A percentile compares a stretch with the other conserved stretches of the same genome.
These are phyloP conservation scores for Clavelina lepadiformis DNA, from an alignment of 23 tunicate species.

Conservation along the genomic window DNA sequence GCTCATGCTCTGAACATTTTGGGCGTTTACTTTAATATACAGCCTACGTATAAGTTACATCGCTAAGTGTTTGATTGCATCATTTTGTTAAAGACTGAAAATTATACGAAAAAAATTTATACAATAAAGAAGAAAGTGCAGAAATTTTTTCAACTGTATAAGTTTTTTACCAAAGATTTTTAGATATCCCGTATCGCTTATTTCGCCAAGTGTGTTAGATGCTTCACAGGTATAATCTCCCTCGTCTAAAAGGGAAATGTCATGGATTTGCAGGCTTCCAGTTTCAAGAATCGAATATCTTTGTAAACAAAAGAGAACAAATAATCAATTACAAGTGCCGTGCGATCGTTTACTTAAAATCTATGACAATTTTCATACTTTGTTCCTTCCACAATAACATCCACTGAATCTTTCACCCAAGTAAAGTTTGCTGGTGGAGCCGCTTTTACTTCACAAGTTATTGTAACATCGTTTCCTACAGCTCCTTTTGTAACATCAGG, in stretches of 20 bases:
- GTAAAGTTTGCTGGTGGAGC: slow-evolving; percentile 32
- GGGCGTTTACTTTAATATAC: too few relatives aligned
- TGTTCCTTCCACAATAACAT: background rate
- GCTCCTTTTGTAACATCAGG: slow-evolving; percentile 15
- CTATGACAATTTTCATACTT: slow-evolving; percentile 11
- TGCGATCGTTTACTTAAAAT: too few relatives aligned
- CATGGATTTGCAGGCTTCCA: slow-evolving; percentile 14
- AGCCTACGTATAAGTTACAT: too few relatives aligned
- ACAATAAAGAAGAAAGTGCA: too few relatives aligned
- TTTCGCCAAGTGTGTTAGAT: slow-evolving; percentile 1
- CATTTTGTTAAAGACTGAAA: too few relatives aligned
- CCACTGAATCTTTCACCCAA: slow-evolving; percentile 19
- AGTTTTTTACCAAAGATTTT: slow-evolving; percentile 24
- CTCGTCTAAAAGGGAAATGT: slow-evolving; percentile 16
- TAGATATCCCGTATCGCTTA: slow-evolving; percentile 1
- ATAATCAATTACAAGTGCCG: too few relatives aligned
- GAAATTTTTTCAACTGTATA: background rate
- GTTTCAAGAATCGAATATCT: slow-evolving; percentile 10
- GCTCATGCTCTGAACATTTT: too few relatives aligned
- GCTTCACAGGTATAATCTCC: slow-evolving; percentile 40
- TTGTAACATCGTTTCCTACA: slow-evolving; percentile 7
- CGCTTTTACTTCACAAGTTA: slow-evolving; percentile 21
- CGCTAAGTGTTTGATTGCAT: too few relatives aligned
- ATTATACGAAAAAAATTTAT: too few relatives aligned
- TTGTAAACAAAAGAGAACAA: too few relatives aligned